A percentile compares a stretch with the other conserved stretches of the same genome.
Evolutionary conservation across 2,113 vertebrate species (phyloP).

Genomic region (Cochlearius cochlearius): DNA sequence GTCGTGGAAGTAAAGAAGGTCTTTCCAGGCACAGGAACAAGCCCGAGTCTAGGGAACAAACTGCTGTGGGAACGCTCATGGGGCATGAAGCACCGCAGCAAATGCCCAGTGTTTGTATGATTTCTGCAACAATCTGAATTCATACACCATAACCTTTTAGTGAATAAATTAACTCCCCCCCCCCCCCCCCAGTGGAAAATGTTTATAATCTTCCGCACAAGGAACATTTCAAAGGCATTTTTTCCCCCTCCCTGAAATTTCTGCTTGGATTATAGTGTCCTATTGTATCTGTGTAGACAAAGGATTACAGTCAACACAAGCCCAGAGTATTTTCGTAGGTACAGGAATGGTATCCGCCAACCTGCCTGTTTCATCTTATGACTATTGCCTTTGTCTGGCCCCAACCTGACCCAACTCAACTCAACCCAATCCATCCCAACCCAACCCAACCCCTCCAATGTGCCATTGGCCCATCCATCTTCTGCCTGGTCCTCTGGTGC

Average conservation of each 20-base stretch:
- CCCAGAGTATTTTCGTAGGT: background rate
- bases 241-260: background rate
- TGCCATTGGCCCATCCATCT: background rate
- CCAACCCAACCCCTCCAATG: background rate
- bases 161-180: background rate
- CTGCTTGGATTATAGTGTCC: background rate
- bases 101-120: background rate
- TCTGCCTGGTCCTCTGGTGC: background rate
- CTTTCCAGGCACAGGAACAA: background rate
- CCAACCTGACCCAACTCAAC: background rate
- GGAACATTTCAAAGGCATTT: background rate
- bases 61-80: rapidly evolving
- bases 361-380: background rate
- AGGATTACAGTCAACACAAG: background rate
- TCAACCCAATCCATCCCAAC: background rate
- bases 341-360: background rate
- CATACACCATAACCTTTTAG: background rate
- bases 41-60: background rate
- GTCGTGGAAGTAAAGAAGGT: background rate
- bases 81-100: background rate
- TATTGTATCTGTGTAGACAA: background rate
- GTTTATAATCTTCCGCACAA: background rate
- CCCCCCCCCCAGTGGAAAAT: background rate
- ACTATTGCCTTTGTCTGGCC: background rate
- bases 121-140: background rate